These are phyloP conservation scores for Eurystomus gularis DNA, from an alignment of 2,113 vertebrate genomes.

Conservation along the genomic window DNA sequence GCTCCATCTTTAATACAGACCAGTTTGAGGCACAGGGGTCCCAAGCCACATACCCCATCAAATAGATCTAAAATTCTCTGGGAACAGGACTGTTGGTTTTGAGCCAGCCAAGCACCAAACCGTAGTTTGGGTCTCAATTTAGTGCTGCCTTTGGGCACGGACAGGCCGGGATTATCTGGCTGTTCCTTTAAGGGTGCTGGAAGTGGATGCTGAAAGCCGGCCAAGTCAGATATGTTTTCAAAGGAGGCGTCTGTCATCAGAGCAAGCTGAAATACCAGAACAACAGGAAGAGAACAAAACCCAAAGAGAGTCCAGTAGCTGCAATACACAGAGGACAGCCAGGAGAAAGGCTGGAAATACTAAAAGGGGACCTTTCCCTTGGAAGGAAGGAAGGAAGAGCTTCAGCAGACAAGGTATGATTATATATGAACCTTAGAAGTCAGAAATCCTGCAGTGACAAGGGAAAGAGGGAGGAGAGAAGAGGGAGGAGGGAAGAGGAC, in stretches of 20 bases:
- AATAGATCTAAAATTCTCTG: not conserved
- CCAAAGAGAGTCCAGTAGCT: not conserved
- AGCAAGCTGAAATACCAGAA: slow-evolving; percentile 23
- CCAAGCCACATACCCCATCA: not conserved
- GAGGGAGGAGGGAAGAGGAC: not conserved
- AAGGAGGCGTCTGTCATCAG: not conserved
- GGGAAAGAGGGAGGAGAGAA: not conserved
- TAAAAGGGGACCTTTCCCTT: not conserved
- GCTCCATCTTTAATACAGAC: not conserved
- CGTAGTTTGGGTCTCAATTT: not conserved
- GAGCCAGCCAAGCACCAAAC: not conserved
- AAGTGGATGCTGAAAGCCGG: not conserved
- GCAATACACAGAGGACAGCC: not conserved
- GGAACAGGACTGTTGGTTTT: not conserved
- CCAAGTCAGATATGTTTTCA: slow-evolving; percentile 12
- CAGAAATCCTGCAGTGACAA: not conserved
- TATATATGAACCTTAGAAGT: not conserved
- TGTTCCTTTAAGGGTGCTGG: slow-evolving; percentile 27
- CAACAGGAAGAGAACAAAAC: slow-evolving; percentile 27
- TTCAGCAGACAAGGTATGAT: slow-evolving; percentile 36
- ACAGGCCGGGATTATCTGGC: not conserved
- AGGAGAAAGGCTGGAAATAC: not conserved
- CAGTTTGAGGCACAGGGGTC: not conserved
- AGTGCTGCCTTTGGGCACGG: not conserved
- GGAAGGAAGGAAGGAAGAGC: not conserved